A percentile compares a stretch with the other conserved stretches of the same genome.
phyloP scores from a whole-genome alignment of 37 sponge, comb jelly and placozoan species.

The Lycopodina hypogea region DNA sequence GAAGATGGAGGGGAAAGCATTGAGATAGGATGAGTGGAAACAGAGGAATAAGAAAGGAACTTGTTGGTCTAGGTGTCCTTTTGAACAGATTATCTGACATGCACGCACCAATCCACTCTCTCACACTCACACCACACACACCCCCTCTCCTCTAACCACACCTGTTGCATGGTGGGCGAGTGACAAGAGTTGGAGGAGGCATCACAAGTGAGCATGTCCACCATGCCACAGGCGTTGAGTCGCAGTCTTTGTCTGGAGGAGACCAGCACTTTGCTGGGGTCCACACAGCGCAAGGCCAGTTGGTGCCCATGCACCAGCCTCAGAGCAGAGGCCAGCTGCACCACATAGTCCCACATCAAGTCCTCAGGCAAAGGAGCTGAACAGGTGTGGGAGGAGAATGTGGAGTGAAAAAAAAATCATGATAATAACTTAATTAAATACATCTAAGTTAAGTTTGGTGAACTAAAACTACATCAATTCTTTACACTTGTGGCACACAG shows the following conservation, averaged over 20 bases:
- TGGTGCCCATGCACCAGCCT: constrained; percentile 52
- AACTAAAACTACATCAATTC: too few species aligned
- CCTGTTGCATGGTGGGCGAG: constrained; percentile 21
- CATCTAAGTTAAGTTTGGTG: too few species aligned
- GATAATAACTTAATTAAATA: neutral
- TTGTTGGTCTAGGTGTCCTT: neutral
- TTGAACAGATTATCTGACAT: neutral
- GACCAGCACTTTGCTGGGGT: constrained; percentile 72
- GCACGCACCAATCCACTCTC: neutral
- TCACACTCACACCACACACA: neutral
- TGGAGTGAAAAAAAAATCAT: neutral
- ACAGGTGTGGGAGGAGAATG: neutral
- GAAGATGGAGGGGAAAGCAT: neutral
- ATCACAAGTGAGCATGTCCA: constrained; percentile 76
- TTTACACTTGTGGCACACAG: too few species aligned
- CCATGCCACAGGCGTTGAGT: constrained; percentile 72
- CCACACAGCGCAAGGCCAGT: constrained; percentile 66
- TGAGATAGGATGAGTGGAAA: neutral
- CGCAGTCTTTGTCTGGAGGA: constrained; percentile 50
- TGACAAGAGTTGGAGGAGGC: neutral
- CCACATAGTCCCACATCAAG: constrained; percentile 77
- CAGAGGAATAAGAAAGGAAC: too few species aligned
- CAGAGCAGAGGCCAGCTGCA: constrained; percentile 77
- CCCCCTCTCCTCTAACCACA: neutral
- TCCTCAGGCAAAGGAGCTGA: constrained; percentile 46